phyloP scores from a whole-genome alignment of 2,113 vertebrate genomes.

The Cyanoderma ruficeps region DNA sequence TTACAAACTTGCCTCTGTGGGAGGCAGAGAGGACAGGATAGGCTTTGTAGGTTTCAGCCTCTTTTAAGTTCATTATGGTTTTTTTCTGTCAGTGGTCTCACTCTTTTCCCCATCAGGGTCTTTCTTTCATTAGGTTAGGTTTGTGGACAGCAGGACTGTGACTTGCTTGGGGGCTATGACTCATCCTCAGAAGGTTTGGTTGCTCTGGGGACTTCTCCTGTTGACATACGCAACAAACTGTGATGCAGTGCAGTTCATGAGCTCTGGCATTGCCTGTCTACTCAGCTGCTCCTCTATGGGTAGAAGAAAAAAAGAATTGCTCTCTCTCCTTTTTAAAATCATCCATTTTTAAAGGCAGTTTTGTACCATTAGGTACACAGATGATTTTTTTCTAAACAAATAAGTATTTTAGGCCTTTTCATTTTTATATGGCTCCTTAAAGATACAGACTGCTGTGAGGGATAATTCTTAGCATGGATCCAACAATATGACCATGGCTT shows the following conservation, averaged over 20 bases:
- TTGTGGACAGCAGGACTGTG: slow-evolving; percentile 53
- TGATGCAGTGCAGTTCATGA: background rate
- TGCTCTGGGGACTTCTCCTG: slow-evolving; percentile 69
- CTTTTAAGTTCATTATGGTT: background rate
- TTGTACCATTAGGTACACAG: background rate
- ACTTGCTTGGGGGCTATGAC: slow-evolving; percentile 57
- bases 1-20: background rate
- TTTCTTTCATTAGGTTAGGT: slow-evolving; percentile 62
- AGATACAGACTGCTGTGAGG: background rate
- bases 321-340: background rate
- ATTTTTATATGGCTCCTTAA: background rate
- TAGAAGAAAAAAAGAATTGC: background rate
- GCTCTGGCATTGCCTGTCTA: slow-evolving; percentile 11
- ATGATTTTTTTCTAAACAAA: background rate
- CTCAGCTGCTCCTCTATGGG: background rate
- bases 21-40: background rate
- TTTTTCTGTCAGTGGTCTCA: slow-evolving; percentile 40
- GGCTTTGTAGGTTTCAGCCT: slow-evolving; percentile 38
- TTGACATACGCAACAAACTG: slow-evolving; percentile 27
- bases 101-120: slow-evolving; percentile 60
- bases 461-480: background rate
- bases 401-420: background rate
- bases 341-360: background rate
- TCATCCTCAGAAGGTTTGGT: slow-evolving; percentile 64
- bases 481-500: background rate